These are phyloP conservation scores for Syngnathus acus DNA, from an alignment of 2,797 vertebrate species.

Conservation along the genomic window DNA sequence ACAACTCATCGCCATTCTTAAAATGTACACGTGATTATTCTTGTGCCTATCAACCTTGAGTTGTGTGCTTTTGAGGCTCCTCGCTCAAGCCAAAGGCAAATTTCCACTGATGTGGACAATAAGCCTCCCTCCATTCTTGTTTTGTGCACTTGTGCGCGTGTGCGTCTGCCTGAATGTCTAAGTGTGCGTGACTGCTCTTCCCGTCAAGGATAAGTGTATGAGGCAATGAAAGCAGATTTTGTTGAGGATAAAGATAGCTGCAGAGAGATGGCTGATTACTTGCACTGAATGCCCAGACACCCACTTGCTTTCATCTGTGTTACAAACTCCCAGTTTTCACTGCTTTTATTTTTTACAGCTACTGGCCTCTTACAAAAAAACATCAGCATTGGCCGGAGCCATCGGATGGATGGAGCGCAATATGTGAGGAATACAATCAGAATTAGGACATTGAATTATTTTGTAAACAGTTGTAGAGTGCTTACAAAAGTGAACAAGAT, in stretches of 20 bases:
- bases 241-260: conserved; percentile 56
- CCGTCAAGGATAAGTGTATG: conserved; percentile 34
- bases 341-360: conserved; percentile 44
- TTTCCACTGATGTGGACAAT: conserved; percentile 37
- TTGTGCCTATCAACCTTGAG: too few species aligned
- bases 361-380: conserved; percentile 21
- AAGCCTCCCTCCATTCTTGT: conserved; percentile 15
- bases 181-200: conserved; percentile 18
- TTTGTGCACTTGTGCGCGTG: background rate
- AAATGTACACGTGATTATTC: background rate
- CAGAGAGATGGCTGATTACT: conserved; percentile 50
- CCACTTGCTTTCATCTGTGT: conserved; percentile 54
- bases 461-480: background rate
- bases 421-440: conserved; percentile 18
- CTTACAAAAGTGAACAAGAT: background rate
- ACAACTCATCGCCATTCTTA: background rate
- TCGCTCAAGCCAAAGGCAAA: conserved; percentile 27
- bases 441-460: background rate
- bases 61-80: conserved; percentile 25
- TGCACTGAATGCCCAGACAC: conserved; percentile 49
- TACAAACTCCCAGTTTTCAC: conserved; percentile 35
- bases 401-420: conserved; percentile 11
- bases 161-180: conserved; percentile 13
- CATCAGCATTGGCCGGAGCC: conserved; percentile 32
- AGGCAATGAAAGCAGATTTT: conserved; percentile 51